Conservation (phyloP, 2,797 vertebrate species). For the Miichthys miiuy region DNA sequence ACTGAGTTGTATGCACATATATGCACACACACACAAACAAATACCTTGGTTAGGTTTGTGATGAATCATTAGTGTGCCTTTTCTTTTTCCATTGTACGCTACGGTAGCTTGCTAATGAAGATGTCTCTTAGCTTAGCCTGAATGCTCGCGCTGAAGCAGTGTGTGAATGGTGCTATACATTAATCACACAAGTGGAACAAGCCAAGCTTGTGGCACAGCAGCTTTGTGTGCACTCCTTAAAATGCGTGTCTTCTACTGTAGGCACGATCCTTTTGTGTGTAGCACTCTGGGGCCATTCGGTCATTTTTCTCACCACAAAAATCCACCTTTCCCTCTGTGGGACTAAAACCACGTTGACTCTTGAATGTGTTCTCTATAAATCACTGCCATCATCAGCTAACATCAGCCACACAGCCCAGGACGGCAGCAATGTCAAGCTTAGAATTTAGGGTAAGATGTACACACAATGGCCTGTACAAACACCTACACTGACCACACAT, state of each 20-base stretch:
- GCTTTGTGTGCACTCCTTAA: conserved; percentile 66
- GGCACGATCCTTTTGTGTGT: conserved; percentile 53
- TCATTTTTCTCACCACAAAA: conserved; percentile 68
- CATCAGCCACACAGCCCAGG: conserved; percentile 46
- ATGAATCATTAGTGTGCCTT: conserved; percentile 64
- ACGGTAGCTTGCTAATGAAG: conserved; percentile 68
- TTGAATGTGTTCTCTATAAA: conserved; percentile 78
- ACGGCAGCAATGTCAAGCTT: conserved; percentile 65
- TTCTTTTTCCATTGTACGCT: conserved; percentile 49
- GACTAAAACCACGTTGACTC: conserved; percentile 45
- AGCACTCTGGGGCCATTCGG: conserved; percentile 47
- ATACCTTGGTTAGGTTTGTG: conserved; percentile 29
- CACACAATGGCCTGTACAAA: conserved; percentile 48
- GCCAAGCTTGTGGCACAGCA: conserved; percentile 58
- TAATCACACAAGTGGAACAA: conserved; percentile 75
- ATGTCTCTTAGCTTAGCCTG: conserved; percentile 62
- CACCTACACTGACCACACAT: conserved; percentile 26
- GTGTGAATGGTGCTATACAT: conserved; percentile 64
- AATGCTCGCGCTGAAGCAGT: conserved; percentile 52
- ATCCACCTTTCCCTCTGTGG: conserved; percentile 54
- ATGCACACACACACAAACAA: conserved; percentile 28
- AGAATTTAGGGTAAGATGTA: conserved; percentile 51
- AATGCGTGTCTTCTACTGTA: conserved; percentile 60
- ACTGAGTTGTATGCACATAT: conserved; percentile 25
- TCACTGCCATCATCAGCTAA: conserved; percentile 69